These are phyloP conservation scores for Theocolax elegans DNA, from an alignment of 1,140 invertebrate species.

Conservation along the genomic window DNA sequence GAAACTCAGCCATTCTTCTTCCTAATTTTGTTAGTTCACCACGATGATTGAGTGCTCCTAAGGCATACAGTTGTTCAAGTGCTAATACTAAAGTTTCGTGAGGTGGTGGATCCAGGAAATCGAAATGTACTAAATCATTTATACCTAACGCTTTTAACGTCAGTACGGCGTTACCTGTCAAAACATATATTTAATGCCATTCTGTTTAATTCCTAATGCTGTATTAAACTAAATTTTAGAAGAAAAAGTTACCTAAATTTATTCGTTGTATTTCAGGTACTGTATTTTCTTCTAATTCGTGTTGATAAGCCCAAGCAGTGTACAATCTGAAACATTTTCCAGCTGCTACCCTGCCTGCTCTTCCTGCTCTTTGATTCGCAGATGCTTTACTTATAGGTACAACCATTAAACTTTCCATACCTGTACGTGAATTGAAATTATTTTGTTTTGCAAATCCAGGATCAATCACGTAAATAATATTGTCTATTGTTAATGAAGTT, in stretches of 20 bases:
- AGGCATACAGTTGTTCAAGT: conserved; percentile 96
- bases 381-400: conserved; percentile 98
- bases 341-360: conserved; percentile 91
- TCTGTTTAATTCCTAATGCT: too few relatives aligned
- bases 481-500: conserved; percentile 98
- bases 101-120: conserved; percentile 98
- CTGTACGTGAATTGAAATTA: conserved; percentile 97
- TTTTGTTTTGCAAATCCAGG: conserved; percentile 99
- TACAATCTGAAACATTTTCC: conserved; percentile 99
- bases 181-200: too few relatives aligned
- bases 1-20: conserved; percentile 98
- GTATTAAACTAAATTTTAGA: too few relatives aligned
- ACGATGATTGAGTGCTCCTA: conserved; percentile 97
- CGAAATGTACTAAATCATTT: conserved; percentile 97
- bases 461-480: conserved; percentile 99
- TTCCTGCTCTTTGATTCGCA: conserved; percentile 90
- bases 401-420: conserved; percentile 98
- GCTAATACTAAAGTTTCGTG: conserved; percentile 96
- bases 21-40: conserved; percentile 97
- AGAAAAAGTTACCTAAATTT: conserved; percentile 87
- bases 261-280: conserved; percentile 98
- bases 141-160: conserved; percentile 97
- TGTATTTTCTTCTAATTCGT: conserved; percentile 98
- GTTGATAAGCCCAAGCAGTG: conserved; percentile 96
- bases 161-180: conserved; percentile 89